Base-by-base conservation (phyloP, 2,888 invertebrate genomes). In the Gastracanthus pulcherrimus region DNA sequence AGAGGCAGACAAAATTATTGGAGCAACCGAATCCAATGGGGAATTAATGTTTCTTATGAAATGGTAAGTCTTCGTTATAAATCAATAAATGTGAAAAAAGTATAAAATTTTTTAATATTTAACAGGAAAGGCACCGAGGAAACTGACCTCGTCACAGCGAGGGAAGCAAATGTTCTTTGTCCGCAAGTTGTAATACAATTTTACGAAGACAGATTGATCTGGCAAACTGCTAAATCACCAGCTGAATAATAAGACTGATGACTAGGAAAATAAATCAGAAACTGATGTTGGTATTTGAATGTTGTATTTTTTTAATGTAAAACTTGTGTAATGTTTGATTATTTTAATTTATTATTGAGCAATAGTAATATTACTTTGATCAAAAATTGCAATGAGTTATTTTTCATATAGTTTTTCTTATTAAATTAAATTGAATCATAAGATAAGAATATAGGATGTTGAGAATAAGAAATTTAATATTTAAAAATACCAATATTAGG, bases 41-140 rank as follows among this genome's bases (percentile, higher is more conserved):
- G 96, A 96, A 88, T 93, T 98, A 0, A 96, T 95, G 94, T 98
- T 98, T 90, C 93, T 98, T 34, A 96, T 98, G 88, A 97, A 98
- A 93, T 98, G 98, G 98, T 95, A 92, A 89, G 93, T 26, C n/a
- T n/a, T n/a, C n/a, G n/a, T n/a, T n/a, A n/a, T n/a, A n/a, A n/a
- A n/a, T n/a, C n/a, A n/a, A n/a, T n/a, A n/a, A n/a, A n/a, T n/a
- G n/a, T n/a, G n/a, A n/a, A n/a, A n/a, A n/a, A n/a, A n/a, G n/a
- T n/a, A 60, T 19, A n/a, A 55, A 55, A 45, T 48, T 29, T 55
- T 13, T 75, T 16, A 5, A 48, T 64, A 16, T 81, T 67, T 79
- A 51, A 4, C 64, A 90, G 96, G 95, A 94, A 92, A 84, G 93
- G 94, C 77, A 94, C 94, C 4, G 95, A 95, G 87, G 95, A 95